Base-by-base conservation (phyloP, 2,797 vertebrate species). In the Chrosomus eos region DNA sequence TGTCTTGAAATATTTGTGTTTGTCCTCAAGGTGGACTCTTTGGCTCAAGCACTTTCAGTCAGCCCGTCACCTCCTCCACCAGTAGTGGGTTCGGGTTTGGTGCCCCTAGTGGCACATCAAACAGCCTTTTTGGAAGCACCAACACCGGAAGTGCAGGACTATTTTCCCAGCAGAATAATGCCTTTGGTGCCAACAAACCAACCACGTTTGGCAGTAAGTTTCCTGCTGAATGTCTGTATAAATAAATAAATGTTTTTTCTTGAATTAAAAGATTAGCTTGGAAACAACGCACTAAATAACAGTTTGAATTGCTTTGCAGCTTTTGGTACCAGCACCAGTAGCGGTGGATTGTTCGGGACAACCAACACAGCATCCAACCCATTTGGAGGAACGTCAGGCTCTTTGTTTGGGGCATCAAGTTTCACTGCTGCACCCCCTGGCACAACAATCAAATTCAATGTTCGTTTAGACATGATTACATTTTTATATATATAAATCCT, bases 401-500 rank as follows among this genome's bases (percentile, higher is more conserved):
- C 97, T 0, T 95, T 98, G 21, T 99, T 99, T 38, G 98, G 97
- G 9, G 91, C 96, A 0, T 93, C 97, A 0, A 96, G 96, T 38
- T 99, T 99, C 75, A 95, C 96, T 0, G 91, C 97, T 3, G 88
- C 96, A 40, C 97, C 97, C 55, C 93, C 97, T 14, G 98, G 98
- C 86, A 99, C 98, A 0, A 98, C 97, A 0, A 94, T 99, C 18
- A 99, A 99, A 73, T 99, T 99, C 89, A 99, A 97, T 0, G 98
- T 99, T 92, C 93, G 97, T 93, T 66, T 18, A 33, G 14, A 28
- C 5, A 3, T 4, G 0, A 38, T 53, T 38, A 55, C 68, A 38
- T 3, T 21, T n/a, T 21, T 36, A 36, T 36, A 36, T 36, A 36
- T 36, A 19, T 33, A 7, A 7, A 18, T 62, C 16, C 4, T 43